These are phyloP conservation scores for Hypomecis punctinalis DNA, from an alignment of 2,888 invertebrate species.

Conservation along the genomic window DNA sequence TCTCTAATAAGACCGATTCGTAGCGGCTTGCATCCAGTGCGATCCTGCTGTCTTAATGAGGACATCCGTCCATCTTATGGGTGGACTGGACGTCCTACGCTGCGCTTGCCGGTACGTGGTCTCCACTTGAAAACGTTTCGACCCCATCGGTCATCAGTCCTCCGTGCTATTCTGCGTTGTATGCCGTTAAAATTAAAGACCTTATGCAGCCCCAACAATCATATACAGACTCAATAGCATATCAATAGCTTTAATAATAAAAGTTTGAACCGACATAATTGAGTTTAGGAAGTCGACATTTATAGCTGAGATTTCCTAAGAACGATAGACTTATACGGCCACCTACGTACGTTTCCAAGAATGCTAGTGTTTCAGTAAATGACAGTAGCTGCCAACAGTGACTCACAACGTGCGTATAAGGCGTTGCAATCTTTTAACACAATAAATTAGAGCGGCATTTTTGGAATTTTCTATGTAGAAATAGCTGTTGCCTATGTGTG, in stretches of 20 bases:
- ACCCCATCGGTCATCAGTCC: no score
- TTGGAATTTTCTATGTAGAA: conserved; percentile 16
- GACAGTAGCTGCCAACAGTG: conserved; percentile 33
- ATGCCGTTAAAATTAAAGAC: no score
- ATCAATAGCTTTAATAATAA: background rate
- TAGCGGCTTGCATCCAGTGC: no score
- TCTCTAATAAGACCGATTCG: no score
- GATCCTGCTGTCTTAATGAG: no score
- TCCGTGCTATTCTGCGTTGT: no score
- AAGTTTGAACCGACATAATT: conserved; percentile 5
- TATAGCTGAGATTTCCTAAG: conserved; percentile 33
- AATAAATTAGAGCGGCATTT: conserved; percentile 27
- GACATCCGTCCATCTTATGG: no score
- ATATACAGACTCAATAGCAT: background rate
- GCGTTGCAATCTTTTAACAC: conserved; percentile 17
- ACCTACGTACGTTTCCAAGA: conserved; percentile 33
- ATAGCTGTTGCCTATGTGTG: background rate
- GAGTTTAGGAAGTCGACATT: conserved; percentile 18
- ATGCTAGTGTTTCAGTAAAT: conserved; percentile 37
- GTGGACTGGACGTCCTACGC: no score
- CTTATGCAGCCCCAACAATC: no score
- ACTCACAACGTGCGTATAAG: conserved; percentile 36
- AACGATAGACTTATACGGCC: conserved; percentile 34
- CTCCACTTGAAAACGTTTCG: no score
- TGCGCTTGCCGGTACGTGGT: no score